Percentiles rank a stretch among this genome's conserved stretches.
Conservation (phyloP, 1,140 invertebrate species). For the Lasaia peninsularis region DNA sequence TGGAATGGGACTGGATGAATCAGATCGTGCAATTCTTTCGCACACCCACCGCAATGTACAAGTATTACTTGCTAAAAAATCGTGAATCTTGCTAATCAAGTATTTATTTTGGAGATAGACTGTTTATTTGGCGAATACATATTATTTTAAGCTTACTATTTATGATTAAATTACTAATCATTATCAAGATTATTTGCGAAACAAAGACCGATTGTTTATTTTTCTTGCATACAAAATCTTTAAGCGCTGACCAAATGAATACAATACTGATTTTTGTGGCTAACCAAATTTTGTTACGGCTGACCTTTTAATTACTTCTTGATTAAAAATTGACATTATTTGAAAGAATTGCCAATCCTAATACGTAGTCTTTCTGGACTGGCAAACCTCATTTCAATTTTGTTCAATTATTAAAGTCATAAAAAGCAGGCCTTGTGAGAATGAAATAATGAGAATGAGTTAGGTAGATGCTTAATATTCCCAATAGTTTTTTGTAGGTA, state of each 20-base stretch:
- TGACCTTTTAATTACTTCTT: background rate
- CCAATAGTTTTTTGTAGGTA: too few species aligned
- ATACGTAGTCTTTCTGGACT: too few species aligned
- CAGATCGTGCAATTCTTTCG: too few species aligned
- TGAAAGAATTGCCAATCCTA: too few species aligned
- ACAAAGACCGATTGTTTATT: conserved; percentile 5
- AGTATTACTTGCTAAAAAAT: background rate
- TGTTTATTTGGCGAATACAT: background rate
- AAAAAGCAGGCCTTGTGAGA: too few species aligned
- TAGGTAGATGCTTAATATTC: too few species aligned
- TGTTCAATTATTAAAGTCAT: too few species aligned
- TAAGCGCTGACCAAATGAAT: background rate
- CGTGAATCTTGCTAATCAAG: conserved; percentile 1
- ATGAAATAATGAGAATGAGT: too few species aligned
- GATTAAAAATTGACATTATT: too few species aligned
- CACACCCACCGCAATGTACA: too few species aligned
- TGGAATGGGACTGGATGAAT: too few species aligned
- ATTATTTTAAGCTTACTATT: conserved; percentile 1
- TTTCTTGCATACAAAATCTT: conserved; percentile 1
- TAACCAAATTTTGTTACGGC: background rate
- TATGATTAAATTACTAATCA: background rate
- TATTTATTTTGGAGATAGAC: background rate
- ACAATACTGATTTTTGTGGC: background rate
- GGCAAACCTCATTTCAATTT: too few species aligned
- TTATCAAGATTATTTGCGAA: conserved; percentile 1